These are phyloP conservation scores for Caenorhabditis virilis DNA, from an alignment of 2,888 invertebrate species.

Conservation along the genomic window DNA sequence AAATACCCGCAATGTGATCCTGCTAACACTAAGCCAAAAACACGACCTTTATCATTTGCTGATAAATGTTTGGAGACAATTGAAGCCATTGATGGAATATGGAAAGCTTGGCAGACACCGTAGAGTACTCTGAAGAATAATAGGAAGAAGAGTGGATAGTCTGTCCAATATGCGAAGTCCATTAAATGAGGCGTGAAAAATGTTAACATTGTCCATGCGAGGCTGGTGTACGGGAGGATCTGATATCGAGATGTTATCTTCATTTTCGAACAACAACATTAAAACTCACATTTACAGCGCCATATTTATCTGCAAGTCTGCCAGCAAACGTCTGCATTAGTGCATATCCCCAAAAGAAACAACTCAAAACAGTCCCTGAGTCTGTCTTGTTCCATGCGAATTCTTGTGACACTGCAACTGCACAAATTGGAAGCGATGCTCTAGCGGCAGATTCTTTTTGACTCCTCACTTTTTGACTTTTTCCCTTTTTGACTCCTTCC, in stretches of 20 bases:
- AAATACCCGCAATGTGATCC: constrained; percentile 72
- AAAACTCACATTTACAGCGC: constrained; percentile 46
- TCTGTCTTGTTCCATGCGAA: constrained; percentile 78
- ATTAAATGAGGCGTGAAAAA: constrained; percentile 66
- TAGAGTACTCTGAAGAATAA: constrained; percentile 75
- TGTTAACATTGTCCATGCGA: constrained; percentile 69
- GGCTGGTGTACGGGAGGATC: constrained; percentile 75
- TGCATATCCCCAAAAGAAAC: constrained; percentile 80
- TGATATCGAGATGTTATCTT: constrained; percentile 2
- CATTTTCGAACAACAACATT: neutral
- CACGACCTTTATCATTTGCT: constrained; percentile 76
- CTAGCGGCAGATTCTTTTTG: too few relatives aligned
- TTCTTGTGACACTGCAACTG: constrained; percentile 75
- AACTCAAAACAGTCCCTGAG: constrained; percentile 77
- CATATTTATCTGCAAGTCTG: constrained; percentile 70
- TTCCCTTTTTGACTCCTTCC: too few relatives aligned
- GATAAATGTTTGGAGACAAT: constrained; percentile 76
- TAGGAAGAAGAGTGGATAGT: constrained; percentile 73
- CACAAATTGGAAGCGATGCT: constrained; percentile 76
- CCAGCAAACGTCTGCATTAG: constrained; percentile 74
- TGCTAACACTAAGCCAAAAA: constrained; percentile 76
- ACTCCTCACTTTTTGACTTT: too few relatives aligned
- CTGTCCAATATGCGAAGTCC: constrained; percentile 71
- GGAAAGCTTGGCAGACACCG: constrained; percentile 77
- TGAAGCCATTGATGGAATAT: constrained; percentile 78